Conservation (phyloP, 2,113 vertebrate genomes). For the Raja brachyura region DNA sequence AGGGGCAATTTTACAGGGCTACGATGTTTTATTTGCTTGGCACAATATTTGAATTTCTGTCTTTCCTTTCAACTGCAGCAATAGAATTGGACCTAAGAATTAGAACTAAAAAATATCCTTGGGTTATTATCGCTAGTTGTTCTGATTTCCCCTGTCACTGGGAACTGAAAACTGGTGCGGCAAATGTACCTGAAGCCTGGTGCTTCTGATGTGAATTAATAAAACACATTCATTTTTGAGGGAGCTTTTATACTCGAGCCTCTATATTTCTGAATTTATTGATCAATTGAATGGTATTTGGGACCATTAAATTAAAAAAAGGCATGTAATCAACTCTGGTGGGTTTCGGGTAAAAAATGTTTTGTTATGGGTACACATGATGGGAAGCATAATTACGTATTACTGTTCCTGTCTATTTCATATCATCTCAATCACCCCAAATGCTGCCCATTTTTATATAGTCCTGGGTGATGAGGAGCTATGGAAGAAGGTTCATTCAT, state of each 20-base stretch:
- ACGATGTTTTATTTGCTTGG: not conserved
- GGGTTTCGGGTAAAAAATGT: not conserved
- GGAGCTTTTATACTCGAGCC: not conserved
- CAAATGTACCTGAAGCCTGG: not conserved
- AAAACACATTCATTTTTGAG: not conserved
- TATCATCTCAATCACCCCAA: not conserved
- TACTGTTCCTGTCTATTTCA: not conserved
- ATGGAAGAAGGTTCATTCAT: not conserved
- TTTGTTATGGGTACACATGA: not conserved
- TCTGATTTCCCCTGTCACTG: not conserved
- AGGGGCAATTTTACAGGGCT: no score
- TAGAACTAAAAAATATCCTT: not conserved
- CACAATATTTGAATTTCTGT: not conserved
- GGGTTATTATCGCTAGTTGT: not conserved
- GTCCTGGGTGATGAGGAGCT: not conserved
- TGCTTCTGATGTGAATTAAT: not conserved
- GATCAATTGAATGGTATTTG: not conserved
- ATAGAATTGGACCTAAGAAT: not conserved
- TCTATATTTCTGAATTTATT: not conserved
- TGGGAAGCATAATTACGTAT: not conserved
- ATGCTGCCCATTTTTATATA: not conserved
- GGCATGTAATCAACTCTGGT: not conserved
- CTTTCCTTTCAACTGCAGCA: not conserved
- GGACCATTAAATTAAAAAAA: slow-evolving; percentile 3
- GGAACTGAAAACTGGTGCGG: not conserved